Percentiles rank a stretch among this genome's conserved stretches.
These are phyloP conservation scores for Cataglyphis rosenhaueri DNA, from an alignment of 2,888 invertebrate genomes.

Conservation along the genomic window DNA sequence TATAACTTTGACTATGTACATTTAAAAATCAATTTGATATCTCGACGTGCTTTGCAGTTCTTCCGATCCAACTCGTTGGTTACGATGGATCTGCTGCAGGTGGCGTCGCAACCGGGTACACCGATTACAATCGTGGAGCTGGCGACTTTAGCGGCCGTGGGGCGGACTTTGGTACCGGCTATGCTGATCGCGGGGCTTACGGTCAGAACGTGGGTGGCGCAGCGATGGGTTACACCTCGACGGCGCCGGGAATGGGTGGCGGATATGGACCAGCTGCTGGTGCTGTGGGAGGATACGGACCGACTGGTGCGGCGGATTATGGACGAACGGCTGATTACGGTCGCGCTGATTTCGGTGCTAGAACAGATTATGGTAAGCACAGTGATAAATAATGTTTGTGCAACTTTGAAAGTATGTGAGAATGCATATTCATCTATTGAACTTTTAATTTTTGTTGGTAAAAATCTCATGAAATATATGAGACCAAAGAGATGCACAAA, in stretches of 20 bases:
- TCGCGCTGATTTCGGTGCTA: constrained; percentile 81
- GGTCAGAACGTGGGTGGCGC: constrained; percentile 83
- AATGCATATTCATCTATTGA: neutral
- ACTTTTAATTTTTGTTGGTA: neutral
- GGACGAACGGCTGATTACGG: constrained; percentile 82
- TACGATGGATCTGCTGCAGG: constrained; percentile 82
- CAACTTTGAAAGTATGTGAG: constrained; percentile 30
- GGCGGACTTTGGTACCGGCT: constrained; percentile 83
- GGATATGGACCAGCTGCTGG: constrained; percentile 83
- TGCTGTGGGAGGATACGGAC: constrained; percentile 82
- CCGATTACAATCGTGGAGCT: constrained; percentile 83
- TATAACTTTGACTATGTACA: constrained; percentile 59
- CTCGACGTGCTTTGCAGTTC: constrained; percentile 78
- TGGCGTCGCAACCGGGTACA: constrained; percentile 82
- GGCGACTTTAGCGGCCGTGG: constrained; percentile 83
- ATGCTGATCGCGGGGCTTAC: constrained; percentile 82
- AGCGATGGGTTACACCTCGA: constrained; percentile 83
- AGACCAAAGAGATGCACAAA: constrained; percentile 9
- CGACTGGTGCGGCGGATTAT: constrained; percentile 82
- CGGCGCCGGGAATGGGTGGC: constrained; percentile 82
- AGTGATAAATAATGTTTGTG: constrained; percentile 60
- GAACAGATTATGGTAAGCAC: constrained; percentile 82
- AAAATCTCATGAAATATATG: neutral
- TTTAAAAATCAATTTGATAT: constrained; percentile 73
- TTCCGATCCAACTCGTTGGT: constrained; percentile 81